Base-by-base conservation (phyloP, 2,797 vertebrate species). In the Sparus aurata region DNA sequence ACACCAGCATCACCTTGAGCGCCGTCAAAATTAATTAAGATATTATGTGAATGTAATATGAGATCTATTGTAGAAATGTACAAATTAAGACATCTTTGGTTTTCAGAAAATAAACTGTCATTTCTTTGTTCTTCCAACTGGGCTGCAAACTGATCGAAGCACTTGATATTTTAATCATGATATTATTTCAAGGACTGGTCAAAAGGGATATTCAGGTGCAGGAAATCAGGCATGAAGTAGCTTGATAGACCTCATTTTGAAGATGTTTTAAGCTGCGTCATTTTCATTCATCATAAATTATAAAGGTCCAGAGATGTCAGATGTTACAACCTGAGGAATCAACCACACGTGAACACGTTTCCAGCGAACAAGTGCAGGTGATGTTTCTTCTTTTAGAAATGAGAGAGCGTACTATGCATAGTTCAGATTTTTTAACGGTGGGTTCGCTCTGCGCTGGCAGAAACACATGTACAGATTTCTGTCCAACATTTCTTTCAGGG, bases 381-480 rank as follows among this genome's bases (percentile, higher is more conserved):
- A 27, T 61, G 34, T 34, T 66, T 69, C 43, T 34, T 43, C 22
- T 53, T 66, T 53, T 18, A 25, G 15, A 66, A 67, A 27, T 27
- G 22, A 4, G 10, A 46, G 41, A 53, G 13, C 8, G 12, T 5
- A 43, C n/a, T 5, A 23, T 15, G 1, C 61, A 69, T 66, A 41
- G 11, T 20, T 77, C 53, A 74, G 5, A 70, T 34, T 65, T 22
- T n/a, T 34, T 27, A 34, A n/a, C 17, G 4, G 34, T 64, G 15
- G 53, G 25, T 25, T 45, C 18, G 7, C 45, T n/a, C 59, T 18
- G 22, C 5, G 23, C 52, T 80, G 72, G 62, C 22, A 65, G 12
- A 25, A 45, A 75, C n/a, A 41, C 57, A 57, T 58, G 47, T 69
- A 16, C 63, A 53, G 23, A 69, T 46, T 18, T 34, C 2, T 45